phyloP scores from a whole-genome alignment of 2,888 invertebrate genomes.

The Drosophila subquinaria region DNA sequence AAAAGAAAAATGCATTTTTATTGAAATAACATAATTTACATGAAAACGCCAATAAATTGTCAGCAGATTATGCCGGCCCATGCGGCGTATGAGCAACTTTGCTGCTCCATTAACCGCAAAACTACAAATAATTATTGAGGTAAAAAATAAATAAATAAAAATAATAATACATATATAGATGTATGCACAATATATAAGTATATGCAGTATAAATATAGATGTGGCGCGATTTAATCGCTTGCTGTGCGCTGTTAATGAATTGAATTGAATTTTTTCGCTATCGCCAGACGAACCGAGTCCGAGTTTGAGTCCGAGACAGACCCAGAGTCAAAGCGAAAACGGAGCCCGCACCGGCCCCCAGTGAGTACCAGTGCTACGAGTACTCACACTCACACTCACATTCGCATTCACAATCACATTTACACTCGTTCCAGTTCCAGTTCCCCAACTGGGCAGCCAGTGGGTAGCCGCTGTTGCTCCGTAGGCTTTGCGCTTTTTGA shows the following conservation, averaged over 20 bases:
- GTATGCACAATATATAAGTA: constrained; percentile 10
- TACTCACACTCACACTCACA: background rate
- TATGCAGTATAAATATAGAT: constrained; percentile 59
- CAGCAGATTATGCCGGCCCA: constrained; percentile 58
- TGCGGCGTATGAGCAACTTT: constrained; percentile 48
- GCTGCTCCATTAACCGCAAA: constrained; percentile 61
- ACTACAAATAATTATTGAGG: constrained; percentile 19
- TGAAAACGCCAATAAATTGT: constrained; percentile 75
- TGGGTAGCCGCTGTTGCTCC: constrained; percentile 59
- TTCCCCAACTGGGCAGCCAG: constrained; percentile 47
- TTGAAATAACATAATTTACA: constrained; percentile 78
- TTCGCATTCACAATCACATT: background rate
- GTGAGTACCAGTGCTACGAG: constrained; percentile 18
- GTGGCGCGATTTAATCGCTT: constrained; percentile 67
- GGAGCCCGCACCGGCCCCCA: constrained; percentile 10
- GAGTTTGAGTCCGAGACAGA: constrained; percentile 24
- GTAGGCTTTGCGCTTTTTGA: constrained; percentile 76
- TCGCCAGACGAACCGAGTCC: constrained; percentile 55
- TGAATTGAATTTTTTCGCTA: constrained; percentile 67
- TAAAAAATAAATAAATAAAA: constrained; percentile 1
- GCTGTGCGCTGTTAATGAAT: constrained; percentile 75
- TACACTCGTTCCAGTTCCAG: constrained; percentile 36
- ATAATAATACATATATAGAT: constrained; percentile 18
- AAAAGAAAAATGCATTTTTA: constrained; percentile 74
- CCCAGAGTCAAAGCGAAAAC: constrained; percentile 6